phyloP scores from a whole-genome alignment of 23 tunicate species.

The Oikopleura dioica region DNA sequence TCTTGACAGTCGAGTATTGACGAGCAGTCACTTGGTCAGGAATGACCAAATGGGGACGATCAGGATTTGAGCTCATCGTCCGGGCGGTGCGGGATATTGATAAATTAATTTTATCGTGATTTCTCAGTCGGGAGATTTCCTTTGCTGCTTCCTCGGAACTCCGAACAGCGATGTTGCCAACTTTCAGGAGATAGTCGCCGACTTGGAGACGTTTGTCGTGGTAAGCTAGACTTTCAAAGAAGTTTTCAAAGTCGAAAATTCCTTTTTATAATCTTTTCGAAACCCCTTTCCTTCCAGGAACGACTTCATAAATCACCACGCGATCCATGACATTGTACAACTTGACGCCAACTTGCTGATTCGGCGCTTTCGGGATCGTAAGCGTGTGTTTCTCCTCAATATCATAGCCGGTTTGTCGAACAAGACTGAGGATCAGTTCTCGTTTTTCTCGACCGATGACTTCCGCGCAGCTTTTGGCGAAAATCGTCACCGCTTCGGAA shows the following conservation, averaged over 20 bases:
- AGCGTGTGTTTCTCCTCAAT: neutral
- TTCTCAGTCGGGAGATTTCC: slow-evolving; percentile 17
- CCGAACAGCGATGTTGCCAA: slow-evolving; percentile 23
- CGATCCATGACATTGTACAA: neutral
- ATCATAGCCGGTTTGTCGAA: neutral
- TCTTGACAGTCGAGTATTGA: neutral
- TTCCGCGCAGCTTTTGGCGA: neutral
- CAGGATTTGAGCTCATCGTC: neutral
- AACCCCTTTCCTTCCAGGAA: too few species aligned
- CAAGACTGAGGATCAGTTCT: neutral
- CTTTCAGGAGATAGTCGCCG: slow-evolving; percentile 43
- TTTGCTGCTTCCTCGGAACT: slow-evolving; percentile 65
- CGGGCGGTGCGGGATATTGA: neutral
- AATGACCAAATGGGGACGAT: neutral
- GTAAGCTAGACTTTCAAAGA: slow-evolving; percentile 23
- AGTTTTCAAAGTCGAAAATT: too few species aligned
- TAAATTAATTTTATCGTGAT: neutral
- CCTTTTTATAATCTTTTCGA: too few species aligned
- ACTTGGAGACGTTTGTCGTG: slow-evolving; percentile 27
- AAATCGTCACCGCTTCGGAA: neutral
- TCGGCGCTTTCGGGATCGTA: neutral
- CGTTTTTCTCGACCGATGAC: neutral
- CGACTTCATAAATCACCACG: neutral
- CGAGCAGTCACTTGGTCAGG: neutral
- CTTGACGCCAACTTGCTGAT: neutral